Evolutionary conservation across 2,888 invertebrate genomes (phyloP).

Genomic region (Gastracanthus pulcherrimus): DNA sequence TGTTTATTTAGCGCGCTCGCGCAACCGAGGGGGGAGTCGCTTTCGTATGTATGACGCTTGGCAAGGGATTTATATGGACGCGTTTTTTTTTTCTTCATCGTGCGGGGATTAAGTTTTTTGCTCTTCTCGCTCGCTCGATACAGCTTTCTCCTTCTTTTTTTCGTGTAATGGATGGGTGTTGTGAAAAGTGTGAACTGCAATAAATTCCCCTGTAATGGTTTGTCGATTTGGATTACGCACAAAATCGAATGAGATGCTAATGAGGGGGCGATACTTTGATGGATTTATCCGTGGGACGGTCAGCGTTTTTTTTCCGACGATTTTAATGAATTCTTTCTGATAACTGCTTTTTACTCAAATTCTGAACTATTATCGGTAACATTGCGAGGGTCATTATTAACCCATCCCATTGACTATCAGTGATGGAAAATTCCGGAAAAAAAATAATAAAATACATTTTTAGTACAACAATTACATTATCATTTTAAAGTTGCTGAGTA

Average conservation of each 20-base stretch:
- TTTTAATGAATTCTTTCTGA: too few relatives aligned
- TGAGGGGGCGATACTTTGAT: not conserved
- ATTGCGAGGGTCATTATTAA: too few relatives aligned
- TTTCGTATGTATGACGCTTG: not conserved
- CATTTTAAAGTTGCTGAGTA: too few relatives aligned
- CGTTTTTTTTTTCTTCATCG: constrained; percentile 33
- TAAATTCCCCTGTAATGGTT: constrained; percentile 49
- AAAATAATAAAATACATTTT: too few relatives aligned
- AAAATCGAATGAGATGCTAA: constrained; percentile 42
- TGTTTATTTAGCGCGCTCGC: constrained; percentile 55
- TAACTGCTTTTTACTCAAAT: too few relatives aligned
- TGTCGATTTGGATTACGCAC: constrained; percentile 39
- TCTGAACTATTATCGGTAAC: too few relatives aligned
- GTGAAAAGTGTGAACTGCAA: constrained; percentile 46
- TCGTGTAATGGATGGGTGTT: constrained; percentile 48
- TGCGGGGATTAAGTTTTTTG: constrained; percentile 44
- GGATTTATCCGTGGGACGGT: too few relatives aligned
- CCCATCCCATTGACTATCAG: too few relatives aligned
- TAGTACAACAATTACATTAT: too few relatives aligned
- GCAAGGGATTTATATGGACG: constrained; percentile 43
- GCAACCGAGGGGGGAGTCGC: constrained; percentile 21
- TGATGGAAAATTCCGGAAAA: too few relatives aligned
- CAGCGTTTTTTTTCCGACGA: not conserved
- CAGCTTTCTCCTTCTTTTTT: constrained; percentile 31
- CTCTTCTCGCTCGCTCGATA: constrained; percentile 22